A percentile compares a stretch with the other conserved stretches of the same genome.
Conservation (phyloP, 2,888 invertebrate genomes). For the Noctua pronuba region DNA sequence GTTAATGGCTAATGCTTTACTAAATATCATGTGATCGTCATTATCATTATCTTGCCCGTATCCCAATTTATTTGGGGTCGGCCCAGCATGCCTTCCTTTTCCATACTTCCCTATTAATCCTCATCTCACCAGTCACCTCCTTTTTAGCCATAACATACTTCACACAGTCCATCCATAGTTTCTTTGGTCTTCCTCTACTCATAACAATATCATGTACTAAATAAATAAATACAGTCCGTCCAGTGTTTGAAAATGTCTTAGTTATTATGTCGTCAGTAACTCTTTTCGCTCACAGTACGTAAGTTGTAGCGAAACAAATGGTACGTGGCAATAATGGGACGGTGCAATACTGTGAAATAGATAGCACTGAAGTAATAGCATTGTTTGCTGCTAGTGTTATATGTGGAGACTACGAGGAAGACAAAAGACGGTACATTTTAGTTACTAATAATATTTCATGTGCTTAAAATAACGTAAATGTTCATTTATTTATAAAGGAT, state of each 20-base stretch:
- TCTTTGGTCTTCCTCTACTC: too few relatives aligned
- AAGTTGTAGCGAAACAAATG: conserved; percentile 16
- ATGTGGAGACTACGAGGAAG: background rate
- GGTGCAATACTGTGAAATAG: conserved; percentile 32
- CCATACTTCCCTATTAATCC: too few relatives aligned
- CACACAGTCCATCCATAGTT: too few relatives aligned
- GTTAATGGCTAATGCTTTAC: too few relatives aligned
- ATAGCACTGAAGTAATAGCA: conserved; percentile 32
- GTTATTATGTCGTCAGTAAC: conserved; percentile 6
- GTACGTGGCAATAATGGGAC: conserved; percentile 4
- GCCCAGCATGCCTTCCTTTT: too few relatives aligned
- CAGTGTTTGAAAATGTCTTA: background rate
- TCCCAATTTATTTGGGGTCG: too few relatives aligned
- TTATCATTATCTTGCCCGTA: too few relatives aligned
- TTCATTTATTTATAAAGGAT: too few relatives aligned
- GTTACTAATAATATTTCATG: background rate
- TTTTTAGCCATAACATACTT: too few relatives aligned
- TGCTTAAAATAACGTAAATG: background rate
- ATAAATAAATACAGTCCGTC: background rate
- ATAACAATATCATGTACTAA: background rate
- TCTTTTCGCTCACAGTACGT: background rate
- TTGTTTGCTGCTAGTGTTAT: conserved; percentile 24
- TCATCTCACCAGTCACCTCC: too few relatives aligned
- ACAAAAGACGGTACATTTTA: background rate
- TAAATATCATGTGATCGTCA: too few relatives aligned